These are phyloP conservation scores for Clarias laeviceps DNA, from an alignment of 2,797 vertebrate species.

Conservation along the genomic window DNA sequence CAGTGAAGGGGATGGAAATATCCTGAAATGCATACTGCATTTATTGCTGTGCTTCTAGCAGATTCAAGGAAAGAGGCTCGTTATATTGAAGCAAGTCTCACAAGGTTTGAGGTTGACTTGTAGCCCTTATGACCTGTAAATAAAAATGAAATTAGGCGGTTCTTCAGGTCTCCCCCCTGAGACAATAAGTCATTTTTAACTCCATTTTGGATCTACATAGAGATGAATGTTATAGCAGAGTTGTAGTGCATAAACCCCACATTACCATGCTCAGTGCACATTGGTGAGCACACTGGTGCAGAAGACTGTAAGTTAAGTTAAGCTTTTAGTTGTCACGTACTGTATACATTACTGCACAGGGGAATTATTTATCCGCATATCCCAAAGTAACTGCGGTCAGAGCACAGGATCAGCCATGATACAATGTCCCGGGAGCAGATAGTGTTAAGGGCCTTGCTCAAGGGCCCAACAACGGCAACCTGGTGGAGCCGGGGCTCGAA, in stretches of 20 bases:
- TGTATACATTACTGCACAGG: too few relatives aligned
- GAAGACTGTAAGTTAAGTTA: neutral
- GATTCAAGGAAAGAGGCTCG: slow-evolving; percentile 30
- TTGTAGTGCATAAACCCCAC: neutral
- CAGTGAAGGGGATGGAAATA: slow-evolving; percentile 41
- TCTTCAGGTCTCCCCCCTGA: neutral
- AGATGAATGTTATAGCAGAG: neutral
- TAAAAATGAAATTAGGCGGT: slow-evolving; percentile 28
- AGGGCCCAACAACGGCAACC: too few relatives aligned
- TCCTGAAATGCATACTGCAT: slow-evolving; percentile 38
- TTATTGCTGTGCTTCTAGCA: slow-evolving; percentile 47
- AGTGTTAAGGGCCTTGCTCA: too few relatives aligned
- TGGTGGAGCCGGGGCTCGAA: too few relatives aligned
- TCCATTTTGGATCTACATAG: slow-evolving; percentile 12
- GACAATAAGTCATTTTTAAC: slow-evolving; percentile 25
- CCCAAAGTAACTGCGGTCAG: too few relatives aligned
- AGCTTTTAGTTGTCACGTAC: too few relatives aligned
- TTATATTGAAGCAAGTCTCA: slow-evolving; percentile 51
- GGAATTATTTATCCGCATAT: too few relatives aligned
- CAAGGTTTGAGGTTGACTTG: slow-evolving; percentile 37
- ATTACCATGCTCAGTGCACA: neutral
- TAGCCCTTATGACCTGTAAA: slow-evolving; percentile 24
- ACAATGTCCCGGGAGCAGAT: too few relatives aligned
- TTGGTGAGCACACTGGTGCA: neutral
- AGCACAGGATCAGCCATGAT: too few relatives aligned